A percentile compares a stretch with the other conserved stretches of the same genome.
These are phyloP conservation scores for zebrafish (Danio rerio) DNA, from an alignment of 2,113 vertebrate genomes.

Conservation along the genomic window GRCz12tu NC_133197.1:23190001-23190500, in stretches of 20 bases:
- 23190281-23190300: constrained; percentile 4
- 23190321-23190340: not conserved
- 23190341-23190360: not conserved
- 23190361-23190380: constrained; percentile 19
- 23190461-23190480: constrained; percentile 12
- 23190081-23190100: not conserved
- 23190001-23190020: not conserved
- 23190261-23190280: not conserved
- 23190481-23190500: not conserved
- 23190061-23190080: not conserved
- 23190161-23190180: constrained; percentile 43
- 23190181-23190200: constrained; percentile 81
- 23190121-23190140: too few relatives aligned
- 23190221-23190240: constrained; percentile 99
- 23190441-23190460: not conserved
- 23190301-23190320: constrained; percentile 9
- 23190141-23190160: too few relatives aligned
- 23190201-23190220: constrained; percentile 92
- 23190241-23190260: constrained; percentile 84
- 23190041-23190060: not conserved
- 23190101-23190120: constrained; percentile 45
- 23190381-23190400: not conserved
- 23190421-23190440: not conserved
- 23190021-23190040: not conserved
- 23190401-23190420: constrained; percentile 34